Evolutionary conservation across 1,140 invertebrate species (phyloP), one percentile per base, ranked within the genome.

Genomic region (Penaeus japonicus): DNA sequence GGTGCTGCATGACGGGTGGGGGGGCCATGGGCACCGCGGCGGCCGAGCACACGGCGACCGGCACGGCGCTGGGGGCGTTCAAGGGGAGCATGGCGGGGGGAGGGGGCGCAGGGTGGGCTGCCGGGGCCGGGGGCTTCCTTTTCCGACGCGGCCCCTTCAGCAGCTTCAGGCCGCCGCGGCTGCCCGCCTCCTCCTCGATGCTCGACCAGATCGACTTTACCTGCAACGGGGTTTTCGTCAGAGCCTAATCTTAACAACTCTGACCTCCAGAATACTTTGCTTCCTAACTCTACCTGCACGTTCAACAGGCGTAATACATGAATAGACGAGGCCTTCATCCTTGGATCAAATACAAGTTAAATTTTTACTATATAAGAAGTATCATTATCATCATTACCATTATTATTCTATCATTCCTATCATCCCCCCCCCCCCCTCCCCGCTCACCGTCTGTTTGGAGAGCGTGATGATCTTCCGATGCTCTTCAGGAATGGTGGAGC

Each of bases 161-260:
- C 24, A 89, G n/a, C 22, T 79, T 65, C 17, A 47, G 32, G 7
- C 57, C 82, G 53, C 78, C 62, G 78, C 62, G 22, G 24, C 65
- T 89, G n/a, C 83, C 87, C 20, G 82, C 70, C 55, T 89, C 88
- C n/a, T 89, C 88, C 59, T 89, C 88, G 53, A 84, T 89, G 39
- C 83, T 89, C n/a, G 32, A n/a, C 88, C 88, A 89, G 20, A 89
- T 81, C 35, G 88, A 89, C 62, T 89, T 89, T 54, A 89, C 88
- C 88, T 89, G 70, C 15, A 24, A 30, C 1, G 30, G 12, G 4
- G 30, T 15, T 12, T n/a, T 1, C n/a, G 27, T 65, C 27, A 65
- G 22, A 4, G 5, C 5, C 62, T 17, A 65, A 30, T 5, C 62
- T 5, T 17, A n/a, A 65, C 62, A 5, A 65, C 7, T 30, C 22